Evolutionary conservation across 2,888 invertebrate genomes (phyloP).

Genomic region (Lasioglossum marginatum): DNA sequence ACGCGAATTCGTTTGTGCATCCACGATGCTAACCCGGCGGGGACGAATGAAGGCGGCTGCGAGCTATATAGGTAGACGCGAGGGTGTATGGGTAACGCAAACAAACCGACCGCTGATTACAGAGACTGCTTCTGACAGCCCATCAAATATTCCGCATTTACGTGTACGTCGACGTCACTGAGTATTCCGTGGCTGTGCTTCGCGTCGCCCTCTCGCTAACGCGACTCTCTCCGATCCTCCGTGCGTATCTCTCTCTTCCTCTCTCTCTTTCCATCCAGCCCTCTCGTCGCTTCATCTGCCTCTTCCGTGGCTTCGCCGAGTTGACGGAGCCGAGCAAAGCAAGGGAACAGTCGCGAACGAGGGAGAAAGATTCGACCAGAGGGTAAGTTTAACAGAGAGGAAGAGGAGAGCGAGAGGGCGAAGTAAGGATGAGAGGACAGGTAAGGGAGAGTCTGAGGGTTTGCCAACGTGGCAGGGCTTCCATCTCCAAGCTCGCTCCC

Average conservation of each 20-base stretch:
- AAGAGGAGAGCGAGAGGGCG: neutral
- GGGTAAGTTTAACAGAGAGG: slow-evolving; percentile 29
- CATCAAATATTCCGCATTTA: slow-evolving; percentile 84
- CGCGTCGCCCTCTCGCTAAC: slow-evolving; percentile 55
- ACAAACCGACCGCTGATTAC: slow-evolving; percentile 84
- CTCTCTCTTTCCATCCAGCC: slow-evolving; percentile 33
- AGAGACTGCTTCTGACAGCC: slow-evolving; percentile 84
- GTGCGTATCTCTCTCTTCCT: slow-evolving; percentile 45
- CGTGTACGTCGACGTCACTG: slow-evolving; percentile 82
- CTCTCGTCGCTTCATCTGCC: slow-evolving; percentile 56
- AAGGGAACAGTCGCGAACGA: slow-evolving; percentile 11
- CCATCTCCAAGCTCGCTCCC: slow-evolving; percentile 71
- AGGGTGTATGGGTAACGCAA: slow-evolving; percentile 79
- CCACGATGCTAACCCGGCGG: slow-evolving; percentile 15
- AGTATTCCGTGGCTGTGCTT: slow-evolving; percentile 81
- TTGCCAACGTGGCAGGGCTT: slow-evolving; percentile 74
- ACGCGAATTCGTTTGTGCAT: slow-evolving; percentile 16
- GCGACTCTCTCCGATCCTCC: slow-evolving; percentile 28
- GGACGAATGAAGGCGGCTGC: slow-evolving; percentile 55
- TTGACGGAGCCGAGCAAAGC: slow-evolving; percentile 56
- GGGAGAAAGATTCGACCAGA: slow-evolving; percentile 10
- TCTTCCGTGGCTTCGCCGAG: slow-evolving; percentile 74
- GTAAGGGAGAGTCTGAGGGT: slow-evolving; percentile 74
- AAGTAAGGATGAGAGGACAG: slow-evolving; percentile 27
- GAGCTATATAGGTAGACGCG: slow-evolving; percentile 59